Evolutionary conservation across 1,140 invertebrate species (phyloP).

Genomic region (Temnothorax curvispinosus): DNA sequence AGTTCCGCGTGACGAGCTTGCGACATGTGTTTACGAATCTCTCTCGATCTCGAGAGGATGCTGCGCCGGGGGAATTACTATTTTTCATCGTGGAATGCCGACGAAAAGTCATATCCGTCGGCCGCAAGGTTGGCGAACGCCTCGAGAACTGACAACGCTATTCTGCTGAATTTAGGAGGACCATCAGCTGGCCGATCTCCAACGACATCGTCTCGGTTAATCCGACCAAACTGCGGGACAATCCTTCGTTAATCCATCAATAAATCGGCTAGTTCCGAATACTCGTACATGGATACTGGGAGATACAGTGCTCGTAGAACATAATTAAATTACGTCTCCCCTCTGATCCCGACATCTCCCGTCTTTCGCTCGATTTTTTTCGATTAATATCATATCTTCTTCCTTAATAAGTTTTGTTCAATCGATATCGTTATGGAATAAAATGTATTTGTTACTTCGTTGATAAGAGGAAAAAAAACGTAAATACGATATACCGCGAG

Average conservation of each 20-base stretch:
- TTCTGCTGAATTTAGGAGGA: constrained; percentile 24
- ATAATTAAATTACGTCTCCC: constrained; percentile 5
- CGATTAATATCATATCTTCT: neutral
- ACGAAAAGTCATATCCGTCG: neutral
- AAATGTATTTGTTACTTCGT: neutral
- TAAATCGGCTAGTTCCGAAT: neutral
- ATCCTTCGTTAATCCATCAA: constrained; percentile 37
- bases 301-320: neutral
- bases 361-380: neutral
- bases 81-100: constrained; percentile 7
- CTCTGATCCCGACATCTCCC: neutral
- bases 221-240: neutral
- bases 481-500: neutral
- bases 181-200: constrained; percentile 2
- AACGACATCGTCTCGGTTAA: neutral
- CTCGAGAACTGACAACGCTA: neutral
- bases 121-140: constrained; percentile 6
- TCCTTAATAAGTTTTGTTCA: neutral
- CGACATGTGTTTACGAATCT: constrained; percentile 18
- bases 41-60: neutral
- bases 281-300: neutral
- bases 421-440: neutral
- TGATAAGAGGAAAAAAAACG: neutral
- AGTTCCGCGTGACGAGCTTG: neutral
- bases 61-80: neutral